These are phyloP conservation scores for Amblyjoppa fuscipennis DNA, from an alignment of 2,888 invertebrate genomes.

Conservation along the genomic window DNA sequence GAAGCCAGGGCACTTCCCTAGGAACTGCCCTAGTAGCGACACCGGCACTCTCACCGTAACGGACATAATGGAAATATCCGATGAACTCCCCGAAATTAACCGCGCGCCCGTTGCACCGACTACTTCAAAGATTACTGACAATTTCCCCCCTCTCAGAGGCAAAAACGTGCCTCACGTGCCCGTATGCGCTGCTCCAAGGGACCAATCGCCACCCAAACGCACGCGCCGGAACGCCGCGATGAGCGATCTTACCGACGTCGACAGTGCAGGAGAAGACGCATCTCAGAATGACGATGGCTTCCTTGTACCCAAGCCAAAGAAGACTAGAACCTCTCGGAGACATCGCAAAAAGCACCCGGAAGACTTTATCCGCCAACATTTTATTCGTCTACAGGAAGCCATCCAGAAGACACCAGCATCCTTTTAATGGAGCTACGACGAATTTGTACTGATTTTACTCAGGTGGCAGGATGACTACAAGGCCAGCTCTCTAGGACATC, in stretches of 20 bases:
- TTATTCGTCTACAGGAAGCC: background rate
- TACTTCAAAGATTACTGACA: background rate
- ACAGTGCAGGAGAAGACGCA: background rate
- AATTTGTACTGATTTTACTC: background rate
- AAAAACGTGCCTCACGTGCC: background rate
- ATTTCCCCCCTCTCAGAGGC: background rate
- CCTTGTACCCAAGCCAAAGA: constrained; percentile 7
- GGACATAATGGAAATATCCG: background rate
- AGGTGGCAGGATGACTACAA: constrained; percentile 12
- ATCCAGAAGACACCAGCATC: background rate
- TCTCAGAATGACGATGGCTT: constrained; percentile 13
- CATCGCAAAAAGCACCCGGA: background rate
- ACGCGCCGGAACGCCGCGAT: background rate
- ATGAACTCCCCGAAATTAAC: background rate
- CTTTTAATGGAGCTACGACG: constrained; percentile 15
- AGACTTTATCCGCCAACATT: background rate
- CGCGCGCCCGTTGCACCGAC: background rate
- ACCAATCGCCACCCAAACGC: background rate
- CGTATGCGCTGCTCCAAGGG: background rate
- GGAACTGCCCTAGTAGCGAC: constrained; percentile 7
- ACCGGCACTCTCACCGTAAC: background rate
- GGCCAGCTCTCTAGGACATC: background rate
- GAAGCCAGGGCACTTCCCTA: constrained; percentile 22
- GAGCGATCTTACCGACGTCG: background rate
- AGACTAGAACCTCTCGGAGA: background rate